Conservation (phyloP, 2,797 vertebrate species). For the Clangula hyemalis region DNA sequence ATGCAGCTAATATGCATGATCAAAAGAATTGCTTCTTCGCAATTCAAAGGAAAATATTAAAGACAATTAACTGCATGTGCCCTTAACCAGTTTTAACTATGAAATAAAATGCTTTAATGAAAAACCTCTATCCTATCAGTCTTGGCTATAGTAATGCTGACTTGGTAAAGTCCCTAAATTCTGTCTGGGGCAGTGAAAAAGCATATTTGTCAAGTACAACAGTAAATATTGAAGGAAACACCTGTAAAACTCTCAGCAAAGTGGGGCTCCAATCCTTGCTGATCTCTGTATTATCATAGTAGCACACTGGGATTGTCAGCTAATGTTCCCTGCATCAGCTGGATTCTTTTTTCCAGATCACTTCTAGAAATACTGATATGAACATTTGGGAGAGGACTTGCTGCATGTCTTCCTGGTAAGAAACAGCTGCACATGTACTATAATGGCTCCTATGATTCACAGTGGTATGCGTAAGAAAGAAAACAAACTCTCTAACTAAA, state of each 20-base stretch:
- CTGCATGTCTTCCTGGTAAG: neutral
- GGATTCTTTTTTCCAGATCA: neutral
- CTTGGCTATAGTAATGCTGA: neutral
- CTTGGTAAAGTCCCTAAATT: neutral
- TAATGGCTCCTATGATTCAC: neutral
- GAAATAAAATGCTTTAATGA: neutral
- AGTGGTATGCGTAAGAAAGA: rapidly evolving
- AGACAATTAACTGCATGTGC: neutral
- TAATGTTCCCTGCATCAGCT: neutral
- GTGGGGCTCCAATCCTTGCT: neutral
- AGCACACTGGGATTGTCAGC: neutral
- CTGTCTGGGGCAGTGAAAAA: neutral
- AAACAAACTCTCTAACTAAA: neutral
- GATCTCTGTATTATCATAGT: neutral
- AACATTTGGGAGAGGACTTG: neutral
- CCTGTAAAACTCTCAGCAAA: neutral
- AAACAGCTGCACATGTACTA: neutral
- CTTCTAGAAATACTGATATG: neutral
- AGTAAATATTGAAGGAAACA: neutral
- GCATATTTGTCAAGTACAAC: neutral
- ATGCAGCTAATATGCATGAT: neutral
- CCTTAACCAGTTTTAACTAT: neutral
- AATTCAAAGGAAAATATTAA: neutral
- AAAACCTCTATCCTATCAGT: neutral
- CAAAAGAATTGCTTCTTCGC: neutral